Evolutionary conservation across 2,113 vertebrate genomes (phyloP).

Genomic region (Globicephala melas): DNA sequence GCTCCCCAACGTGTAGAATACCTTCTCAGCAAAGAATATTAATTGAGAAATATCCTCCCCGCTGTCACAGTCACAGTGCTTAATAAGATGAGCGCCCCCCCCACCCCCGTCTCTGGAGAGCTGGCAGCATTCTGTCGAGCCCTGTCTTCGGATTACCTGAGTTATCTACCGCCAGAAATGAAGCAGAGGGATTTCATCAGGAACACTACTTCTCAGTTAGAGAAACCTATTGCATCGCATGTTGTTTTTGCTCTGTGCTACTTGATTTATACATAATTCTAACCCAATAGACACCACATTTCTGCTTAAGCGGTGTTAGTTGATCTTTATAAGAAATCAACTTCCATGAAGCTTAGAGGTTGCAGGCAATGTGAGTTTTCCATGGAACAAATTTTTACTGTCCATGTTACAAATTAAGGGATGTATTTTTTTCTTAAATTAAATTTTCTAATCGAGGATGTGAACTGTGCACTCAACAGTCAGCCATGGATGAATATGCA

Average conservation of each 20-base stretch:
- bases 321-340: constrained; percentile 52
- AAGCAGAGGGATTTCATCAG: constrained; percentile 47
- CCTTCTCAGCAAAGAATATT: constrained; percentile 47
- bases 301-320: constrained; percentile 31
- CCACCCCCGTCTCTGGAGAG: background rate
- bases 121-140: background rate
- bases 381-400: background rate
- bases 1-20: constrained; percentile 4
- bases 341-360: background rate
- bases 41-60: constrained; percentile 50
- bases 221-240: constrained; percentile 23
- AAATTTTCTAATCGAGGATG: background rate
- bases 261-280: constrained; percentile 50
- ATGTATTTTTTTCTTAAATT: constrained; percentile 16
- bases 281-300: constrained; percentile 20
- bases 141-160: constrained; percentile 11
- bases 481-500: background rate
- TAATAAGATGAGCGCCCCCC: background rate
- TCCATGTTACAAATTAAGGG: background rate
- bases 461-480: background rate
- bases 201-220: constrained; percentile 37
- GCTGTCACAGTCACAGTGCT: background rate
- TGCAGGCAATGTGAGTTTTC: background rate
- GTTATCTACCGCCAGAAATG: constrained; percentile 13
- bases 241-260: constrained; percentile 10